Evolutionary conservation across 2,113 vertebrate species (phyloP), one percentile per base, ranked within the genome.

Genomic region (Anseranas semipalmata): DNA sequence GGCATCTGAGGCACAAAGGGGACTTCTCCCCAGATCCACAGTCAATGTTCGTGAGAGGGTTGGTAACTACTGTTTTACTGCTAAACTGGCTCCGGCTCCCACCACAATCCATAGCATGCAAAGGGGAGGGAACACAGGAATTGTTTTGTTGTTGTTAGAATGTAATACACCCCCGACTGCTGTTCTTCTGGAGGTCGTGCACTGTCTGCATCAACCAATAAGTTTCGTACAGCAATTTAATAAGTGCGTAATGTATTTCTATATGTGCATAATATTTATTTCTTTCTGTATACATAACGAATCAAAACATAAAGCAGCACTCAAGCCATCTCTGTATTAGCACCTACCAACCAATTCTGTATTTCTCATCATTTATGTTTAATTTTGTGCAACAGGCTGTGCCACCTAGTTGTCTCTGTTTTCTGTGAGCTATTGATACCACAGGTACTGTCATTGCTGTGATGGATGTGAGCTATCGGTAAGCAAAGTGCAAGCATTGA

Each of bases 381-480:
- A 71, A 37, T 70, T 88, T 59, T 93, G 20, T 81, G 65, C 43
- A 92, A 37, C 56, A 55, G 60, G 13, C 17, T 50, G 12, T 79
- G 66, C 33, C 39, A 46, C 19, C 46, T 52, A 39, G 35, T 66
- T 93, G 70, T 27, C 33, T 84, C 60, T 63, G 24, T 12, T 85
- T 91, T 28, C 89, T 0, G 2, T 56, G 35, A 28, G 35, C 39
- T 82, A 15, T 58, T 85, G 67, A 74, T 86, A 75, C 75, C 86
- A 39, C 30, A 45, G 60, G 37, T 90, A 12, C 75, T 86, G 92
- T 71, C 87, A 48, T 2, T 3, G 62, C 39, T 45, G 46, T 89
- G 96, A 95, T 75, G 80, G 73, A 94, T 94, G 90, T n/a, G 58
- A 96, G 43, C 60, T 87, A 43, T 94, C 88, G 65, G 76, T 75